A percentile compares a stretch with the other conserved stretches of the same genome.
Conservation (phyloP, 2,797 vertebrate species). For the Catostomus latipinnis region DNA sequence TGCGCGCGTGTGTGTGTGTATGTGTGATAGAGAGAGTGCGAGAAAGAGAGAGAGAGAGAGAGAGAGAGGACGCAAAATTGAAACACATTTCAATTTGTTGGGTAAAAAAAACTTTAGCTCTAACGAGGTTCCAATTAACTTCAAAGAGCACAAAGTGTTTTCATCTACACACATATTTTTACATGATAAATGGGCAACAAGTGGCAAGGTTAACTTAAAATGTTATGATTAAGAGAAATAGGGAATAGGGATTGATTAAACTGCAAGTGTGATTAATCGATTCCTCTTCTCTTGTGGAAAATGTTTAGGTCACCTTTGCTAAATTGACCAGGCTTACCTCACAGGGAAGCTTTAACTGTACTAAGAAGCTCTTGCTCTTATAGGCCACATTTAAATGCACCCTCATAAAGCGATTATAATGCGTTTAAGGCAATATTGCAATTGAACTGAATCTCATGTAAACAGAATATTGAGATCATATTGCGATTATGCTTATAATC, state of each 20-base stretch:
- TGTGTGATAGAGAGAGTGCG: too few relatives aligned
- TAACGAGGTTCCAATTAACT: constrained; percentile 65
- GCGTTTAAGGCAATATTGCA: too few relatives aligned
- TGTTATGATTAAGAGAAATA: constrained; percentile 58
- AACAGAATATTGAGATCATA: too few relatives aligned
- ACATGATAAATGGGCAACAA: constrained; percentile 58
- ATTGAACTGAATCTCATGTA: too few relatives aligned
- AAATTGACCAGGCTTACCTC: background rate
- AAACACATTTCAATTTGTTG: too few relatives aligned
- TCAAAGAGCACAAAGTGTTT: constrained; percentile 51
- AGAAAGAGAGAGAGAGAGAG: too few relatives aligned
- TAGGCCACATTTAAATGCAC: too few relatives aligned
- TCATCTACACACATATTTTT: constrained; percentile 61
- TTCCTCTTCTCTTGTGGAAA: constrained; percentile 35
- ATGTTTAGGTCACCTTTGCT: constrained; percentile 41
- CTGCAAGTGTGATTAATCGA: constrained; percentile 60
- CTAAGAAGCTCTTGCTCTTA: too few relatives aligned
- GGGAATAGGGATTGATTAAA: constrained; percentile 60
- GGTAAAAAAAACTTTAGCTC: constrained; percentile 31
- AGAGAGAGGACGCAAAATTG: background rate
- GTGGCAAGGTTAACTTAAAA: constrained; percentile 54
- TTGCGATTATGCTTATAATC: too few relatives aligned
- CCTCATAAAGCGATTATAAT: too few relatives aligned
- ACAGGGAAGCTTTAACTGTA: background rate
- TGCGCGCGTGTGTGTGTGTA: too few relatives aligned